Conservation (phyloP, 2,888 invertebrate genomes). For the Rhagonycha fulva region DNA sequence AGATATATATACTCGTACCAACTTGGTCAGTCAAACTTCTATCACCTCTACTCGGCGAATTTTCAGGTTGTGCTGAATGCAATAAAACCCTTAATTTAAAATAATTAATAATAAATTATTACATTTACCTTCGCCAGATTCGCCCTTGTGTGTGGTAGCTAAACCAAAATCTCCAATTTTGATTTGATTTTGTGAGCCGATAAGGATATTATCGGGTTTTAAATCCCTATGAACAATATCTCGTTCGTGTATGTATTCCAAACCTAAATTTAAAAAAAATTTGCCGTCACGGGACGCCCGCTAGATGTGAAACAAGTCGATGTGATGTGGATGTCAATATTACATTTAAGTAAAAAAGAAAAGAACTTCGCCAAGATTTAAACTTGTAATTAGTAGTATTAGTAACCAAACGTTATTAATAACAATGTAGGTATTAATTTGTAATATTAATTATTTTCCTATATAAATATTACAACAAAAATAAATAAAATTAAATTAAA, state of each 20-base stretch:
- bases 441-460: too few species aligned
- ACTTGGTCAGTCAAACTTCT: constrained; percentile 77
- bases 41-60: constrained; percentile 35
- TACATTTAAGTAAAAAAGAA: too few species aligned
- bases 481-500: too few species aligned
- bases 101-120: constrained; percentile 39
- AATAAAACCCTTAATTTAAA: neutral
- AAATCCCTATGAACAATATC: constrained; percentile 86
- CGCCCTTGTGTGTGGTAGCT: constrained; percentile 70
- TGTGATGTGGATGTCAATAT: too few species aligned
- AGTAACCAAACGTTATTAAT: too few species aligned
- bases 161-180: constrained; percentile 99
- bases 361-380: too few species aligned
- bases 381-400: too few species aligned
- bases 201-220: constrained; percentile 92
- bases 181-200: constrained; percentile 92
- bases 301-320: too few species aligned
- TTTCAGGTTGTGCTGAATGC: constrained; percentile 59
- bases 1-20: constrained; percentile 94
- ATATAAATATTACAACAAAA: too few species aligned
- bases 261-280: constrained; percentile 50
- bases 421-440: too few species aligned
- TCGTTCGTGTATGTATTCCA: constrained; percentile 91
- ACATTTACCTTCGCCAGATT: neutral
- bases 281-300: too few species aligned